Base-by-base conservation (phyloP, 37 sponge, comb jelly and placozoan genomes). In the Spongilla lacustris region DNA sequence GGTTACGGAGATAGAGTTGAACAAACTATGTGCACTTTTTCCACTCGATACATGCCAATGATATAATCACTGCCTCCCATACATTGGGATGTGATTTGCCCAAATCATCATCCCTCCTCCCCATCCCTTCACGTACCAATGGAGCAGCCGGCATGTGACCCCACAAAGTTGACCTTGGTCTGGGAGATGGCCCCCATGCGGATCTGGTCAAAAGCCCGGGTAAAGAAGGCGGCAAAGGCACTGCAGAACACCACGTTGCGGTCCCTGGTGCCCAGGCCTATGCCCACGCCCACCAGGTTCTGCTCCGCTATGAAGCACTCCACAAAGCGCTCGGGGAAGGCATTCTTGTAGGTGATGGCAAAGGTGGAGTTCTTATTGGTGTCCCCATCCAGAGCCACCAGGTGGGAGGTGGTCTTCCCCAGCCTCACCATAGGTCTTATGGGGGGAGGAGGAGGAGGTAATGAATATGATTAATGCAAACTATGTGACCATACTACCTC, bases 251-350 rank as follows among this genome's bases (percentile, higher is more conserved):
- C 90, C 26, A 98, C 83, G 85, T 93, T 95, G 13, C 97, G 93
- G 36, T 86, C 85, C n/a, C 99, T 79, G 41, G n/a, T n/a, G n/a
- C n/a, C n/a, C 92, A 90, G 24, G 85, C 99, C 99, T 75, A 95
- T 93, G 37, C 93, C 97, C 35, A 98, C 96, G 0, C 99, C 97
- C 21, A 93, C 92, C 72, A 98, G 78, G 80, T 98, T 98, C 94
- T 98, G 99, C 81, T 98, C 99, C 34, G 99, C 99, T 28, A 98
- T 96, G 89, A 97, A 98, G 84, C 99, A 98, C 88, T 98, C 99
- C 49, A 97, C 89, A 80, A 84, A 95, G 50, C 99, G 89, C 19
- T 98, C 99, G 27, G 91, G 90, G 87, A 89, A 95, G 68, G 84
- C 93, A 0, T 93, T 93, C 94, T 98, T 96, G 94, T 97, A 98